A percentile compares a stretch with the other conserved stretches of the same genome.
These are phyloP conservation scores for Scaptomyza flava DNA, from an alignment of 2,888 invertebrate genomes.

Conservation along the genomic window DNA sequence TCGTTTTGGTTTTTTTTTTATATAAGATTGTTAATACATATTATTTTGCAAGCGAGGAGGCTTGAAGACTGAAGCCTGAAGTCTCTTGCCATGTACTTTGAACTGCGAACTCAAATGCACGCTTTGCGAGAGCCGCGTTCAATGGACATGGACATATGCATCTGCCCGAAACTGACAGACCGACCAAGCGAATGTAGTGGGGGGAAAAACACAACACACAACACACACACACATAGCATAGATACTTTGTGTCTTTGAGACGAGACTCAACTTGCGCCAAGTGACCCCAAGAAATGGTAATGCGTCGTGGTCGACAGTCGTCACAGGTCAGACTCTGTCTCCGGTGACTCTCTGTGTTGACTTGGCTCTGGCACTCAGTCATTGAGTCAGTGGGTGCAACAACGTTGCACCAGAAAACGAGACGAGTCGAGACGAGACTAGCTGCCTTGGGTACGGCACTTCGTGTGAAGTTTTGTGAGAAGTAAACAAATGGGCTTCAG, in stretches of 20 bases:
- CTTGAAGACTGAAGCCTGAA: conserved; percentile 1
- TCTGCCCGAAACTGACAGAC: conserved; percentile 68
- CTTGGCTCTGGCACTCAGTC: conserved; percentile 67
- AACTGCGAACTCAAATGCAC: conserved; percentile 76
- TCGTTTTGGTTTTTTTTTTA: conserved; percentile 56
- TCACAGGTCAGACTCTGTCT: conserved; percentile 47
- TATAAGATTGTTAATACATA: conserved; percentile 83
- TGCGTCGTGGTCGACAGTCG: conserved; percentile 56
- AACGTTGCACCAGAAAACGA: conserved; percentile 53
- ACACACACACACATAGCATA: conserved; percentile 1
- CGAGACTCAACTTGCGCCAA: conserved; percentile 53
- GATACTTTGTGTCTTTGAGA: conserved; percentile 5
- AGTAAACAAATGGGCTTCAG: conserved; percentile 78
- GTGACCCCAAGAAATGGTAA: conserved; percentile 82
- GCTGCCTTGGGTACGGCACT: conserved; percentile 46
- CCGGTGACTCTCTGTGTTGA: conserved; percentile 16
- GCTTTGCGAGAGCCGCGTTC: conserved; percentile 59
- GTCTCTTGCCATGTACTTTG: conserved; percentile 65
- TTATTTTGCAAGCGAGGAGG: conserved; percentile 74
- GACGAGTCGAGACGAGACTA: conserved; percentile 10
- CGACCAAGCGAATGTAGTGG: too few relatives aligned
- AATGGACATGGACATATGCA: conserved; percentile 73
- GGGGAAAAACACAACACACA: conserved; percentile 16
- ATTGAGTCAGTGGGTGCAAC: conserved; percentile 80
- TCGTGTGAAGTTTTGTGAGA: conserved; percentile 79